Conservation (phyloP, 2,113 vertebrate genomes). For the Sinocyclocheilus anshuiensis region DNA sequence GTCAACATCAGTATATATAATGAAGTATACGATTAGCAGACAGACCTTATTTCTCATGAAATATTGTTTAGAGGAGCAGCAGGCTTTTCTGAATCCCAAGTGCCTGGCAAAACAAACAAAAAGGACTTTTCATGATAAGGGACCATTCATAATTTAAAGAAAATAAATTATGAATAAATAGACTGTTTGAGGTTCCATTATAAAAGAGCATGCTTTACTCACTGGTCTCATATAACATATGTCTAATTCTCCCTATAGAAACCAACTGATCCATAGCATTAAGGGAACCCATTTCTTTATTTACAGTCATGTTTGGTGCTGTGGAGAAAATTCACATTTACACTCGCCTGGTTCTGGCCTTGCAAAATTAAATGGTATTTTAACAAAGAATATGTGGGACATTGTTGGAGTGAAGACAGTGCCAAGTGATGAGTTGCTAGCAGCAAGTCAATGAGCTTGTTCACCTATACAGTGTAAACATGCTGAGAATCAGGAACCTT, state of each 20-base stretch:
- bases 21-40: not conserved
- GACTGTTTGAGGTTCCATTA: not conserved
- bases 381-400: not conserved
- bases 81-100: not conserved
- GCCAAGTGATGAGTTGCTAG: not conserved
- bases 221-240: not conserved
- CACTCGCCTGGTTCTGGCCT: not conserved
- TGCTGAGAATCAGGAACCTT: not conserved
- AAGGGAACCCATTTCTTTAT: not conserved
- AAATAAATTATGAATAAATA: not conserved
- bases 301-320: not conserved
- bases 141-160: slow-evolving; percentile 4
- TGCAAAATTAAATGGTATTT: not conserved
- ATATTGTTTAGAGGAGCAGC: not conserved
- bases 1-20: not conserved
- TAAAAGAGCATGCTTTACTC: not conserved
- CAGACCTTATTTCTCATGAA: not conserved
- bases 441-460: not conserved
- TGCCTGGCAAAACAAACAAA: not conserved
- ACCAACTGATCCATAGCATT: not conserved
- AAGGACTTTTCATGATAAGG: not conserved
- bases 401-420: not conserved
- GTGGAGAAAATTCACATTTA: not conserved
- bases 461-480: slow-evolving; percentile 6
- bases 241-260: not conserved